Evolutionary conservation across 1,140 invertebrate species (phyloP), one percentile per base, ranked within the genome.

Genomic region (Leptinotarsa texana): DNA sequence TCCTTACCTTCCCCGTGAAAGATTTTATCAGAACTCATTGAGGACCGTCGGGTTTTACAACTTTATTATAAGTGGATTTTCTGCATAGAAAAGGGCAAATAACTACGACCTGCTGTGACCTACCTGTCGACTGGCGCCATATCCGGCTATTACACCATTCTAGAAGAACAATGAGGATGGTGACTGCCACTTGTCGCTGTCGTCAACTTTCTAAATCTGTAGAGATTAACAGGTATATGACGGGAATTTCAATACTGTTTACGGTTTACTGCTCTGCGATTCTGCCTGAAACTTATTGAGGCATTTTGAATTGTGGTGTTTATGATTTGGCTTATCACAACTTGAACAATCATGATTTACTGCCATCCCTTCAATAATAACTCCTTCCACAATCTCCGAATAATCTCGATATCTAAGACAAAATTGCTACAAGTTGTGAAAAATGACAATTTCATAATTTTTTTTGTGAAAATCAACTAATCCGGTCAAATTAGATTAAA

Each of bases 11-110:
- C 51, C 15, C 13, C 51, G 51, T 17, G 51, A 57, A 57, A 57
- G 51, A 57, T 57, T 57, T 57, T 57, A 57, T 57, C 51, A 57
- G 51, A 57, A 57, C 51, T 57, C 51, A 57, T 57, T 57, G 51
- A 57, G 51, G 51, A 57, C n/a, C n/a, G 51, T 57, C 51, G 51
- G 51, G 51, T 57, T 57, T 57, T 57, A 57, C 51, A 57, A 57
- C 51, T 57, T 57, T 18, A 57, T 13, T 57, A 57, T 57, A 57
- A 57, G 51, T 57, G 51, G 51, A 17, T 57, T 18, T 57, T 15
- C 4, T 57, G 13, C 51, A 57, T 18, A 57, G 51, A 57, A 57
- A 57, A 17, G 13, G 51, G 15, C 51, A 57, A 57, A 57, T 57
- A 57, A 57, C 51, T 57, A 57, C 6, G 51, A 57, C 51, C 51